Evolutionary conservation across 2,888 invertebrate genomes (phyloP).

Genomic region (Callinectes sapidus): DNA sequence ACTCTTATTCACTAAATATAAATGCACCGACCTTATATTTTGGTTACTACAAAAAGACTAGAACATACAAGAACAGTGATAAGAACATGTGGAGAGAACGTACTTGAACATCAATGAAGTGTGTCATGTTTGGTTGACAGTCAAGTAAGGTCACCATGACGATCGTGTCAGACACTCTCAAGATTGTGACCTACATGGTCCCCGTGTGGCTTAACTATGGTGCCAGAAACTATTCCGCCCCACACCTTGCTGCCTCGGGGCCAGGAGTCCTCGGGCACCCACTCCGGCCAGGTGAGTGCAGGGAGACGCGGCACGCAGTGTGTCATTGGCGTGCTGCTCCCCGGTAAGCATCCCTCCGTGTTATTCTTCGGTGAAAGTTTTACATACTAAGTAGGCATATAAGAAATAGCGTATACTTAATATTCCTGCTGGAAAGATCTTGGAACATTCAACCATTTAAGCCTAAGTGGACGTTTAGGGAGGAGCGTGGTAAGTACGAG

Average conservation of each 20-base stretch:
- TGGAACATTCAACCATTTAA: not conserved
- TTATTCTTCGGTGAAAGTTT: not conserved
- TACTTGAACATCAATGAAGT: not conserved
- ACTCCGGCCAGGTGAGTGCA: not conserved
- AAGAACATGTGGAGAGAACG: not conserved
- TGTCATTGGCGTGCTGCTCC: not conserved
- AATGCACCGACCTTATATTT: not conserved
- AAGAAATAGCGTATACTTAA: not conserved
- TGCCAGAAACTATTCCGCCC: not conserved
- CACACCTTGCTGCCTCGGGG: not conserved
- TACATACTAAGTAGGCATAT: not conserved
- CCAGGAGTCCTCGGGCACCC: not conserved
- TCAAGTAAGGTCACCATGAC: not conserved
- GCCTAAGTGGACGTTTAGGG: not conserved
- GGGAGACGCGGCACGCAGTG: not conserved
- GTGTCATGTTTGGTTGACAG: not conserved
- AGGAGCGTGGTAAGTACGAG: not conserved
- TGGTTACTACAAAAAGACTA: not conserved
- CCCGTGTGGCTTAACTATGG: slow-evolving; percentile 30
- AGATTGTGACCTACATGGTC: slow-evolving; percentile 14
- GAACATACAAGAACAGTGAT: not conserved
- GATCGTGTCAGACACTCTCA: slow-evolving; percentile 30
- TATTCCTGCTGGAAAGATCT: not conserved
- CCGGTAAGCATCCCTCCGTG: not conserved
- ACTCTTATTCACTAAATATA: not conserved